phyloP scores from a whole-genome alignment of 2,888 invertebrate species.

The Helleia helle region DNA sequence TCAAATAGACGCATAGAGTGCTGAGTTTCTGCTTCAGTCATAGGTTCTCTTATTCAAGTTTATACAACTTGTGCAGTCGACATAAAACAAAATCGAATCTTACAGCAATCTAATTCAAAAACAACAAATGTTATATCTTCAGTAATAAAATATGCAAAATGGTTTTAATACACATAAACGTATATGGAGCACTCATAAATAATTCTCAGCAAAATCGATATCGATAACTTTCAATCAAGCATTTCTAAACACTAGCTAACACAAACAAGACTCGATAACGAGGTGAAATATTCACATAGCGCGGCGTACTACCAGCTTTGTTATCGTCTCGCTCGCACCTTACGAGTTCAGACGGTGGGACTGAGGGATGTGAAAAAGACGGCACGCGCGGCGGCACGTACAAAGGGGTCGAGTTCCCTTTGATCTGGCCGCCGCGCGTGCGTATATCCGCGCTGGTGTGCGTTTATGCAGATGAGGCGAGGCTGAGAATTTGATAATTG shows the following conservation, averaged over 20 bases:
- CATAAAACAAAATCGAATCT: no score
- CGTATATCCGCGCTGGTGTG: conserved; percentile 50
- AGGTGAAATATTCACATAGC: conserved; percentile 74
- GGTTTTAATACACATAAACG: no score
- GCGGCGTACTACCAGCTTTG: conserved; percentile 60
- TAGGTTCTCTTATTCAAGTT: no score
- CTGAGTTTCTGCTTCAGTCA: no score
- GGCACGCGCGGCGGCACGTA: conserved; percentile 64
- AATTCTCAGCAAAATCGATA: conserved; percentile 32
- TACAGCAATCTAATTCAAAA: no score
- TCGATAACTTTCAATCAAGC: conserved; percentile 40
- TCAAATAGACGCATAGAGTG: no score
- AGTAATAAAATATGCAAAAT: no score
- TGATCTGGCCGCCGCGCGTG: conserved; percentile 69
- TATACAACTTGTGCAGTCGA: no score
- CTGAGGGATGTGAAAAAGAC: conserved; percentile 58
- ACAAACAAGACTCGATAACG: conserved; percentile 74
- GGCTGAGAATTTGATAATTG: conserved; percentile 71
- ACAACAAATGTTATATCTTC: no score
- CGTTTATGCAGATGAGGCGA: conserved; percentile 65
- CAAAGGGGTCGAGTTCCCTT: conserved; percentile 70
- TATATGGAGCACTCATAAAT: conserved; percentile 5
- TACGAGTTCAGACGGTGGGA: conserved; percentile 32
- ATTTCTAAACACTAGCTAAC: conserved; percentile 54
- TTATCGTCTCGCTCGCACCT: conserved; percentile 47